Evolutionary conservation across 2,888 invertebrate genomes (phyloP).

Genomic region (Lamellibrachia satsuma): DNA sequence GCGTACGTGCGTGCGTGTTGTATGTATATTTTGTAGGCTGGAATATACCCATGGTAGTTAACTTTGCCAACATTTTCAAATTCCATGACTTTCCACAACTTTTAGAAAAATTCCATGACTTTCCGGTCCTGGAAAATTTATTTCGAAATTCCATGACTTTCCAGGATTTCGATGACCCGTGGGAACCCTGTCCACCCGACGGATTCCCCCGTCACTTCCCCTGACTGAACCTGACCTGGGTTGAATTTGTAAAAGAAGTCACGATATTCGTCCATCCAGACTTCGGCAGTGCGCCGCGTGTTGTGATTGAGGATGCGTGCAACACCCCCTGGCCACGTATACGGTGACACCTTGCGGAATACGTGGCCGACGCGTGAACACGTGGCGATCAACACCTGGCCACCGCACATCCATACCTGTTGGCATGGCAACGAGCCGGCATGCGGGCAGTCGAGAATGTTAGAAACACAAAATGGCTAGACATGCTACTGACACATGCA

Average conservation of each 20-base stretch:
- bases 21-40: no score
- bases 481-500: neutral
- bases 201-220: neutral
- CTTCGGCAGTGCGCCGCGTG: constrained; percentile 97
- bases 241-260: constrained; percentile 68
- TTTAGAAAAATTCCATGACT: no score
- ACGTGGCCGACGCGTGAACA: constrained; percentile 66
- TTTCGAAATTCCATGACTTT: no score
- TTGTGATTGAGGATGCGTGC: constrained; percentile 89
- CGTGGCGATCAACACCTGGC: constrained; percentile 63
- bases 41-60: no score
- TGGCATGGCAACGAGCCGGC: constrained; percentile 20
- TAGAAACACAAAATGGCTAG: neutral
- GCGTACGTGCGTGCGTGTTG: no score
- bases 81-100: no score
- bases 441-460: neutral
- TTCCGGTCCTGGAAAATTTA: no score
- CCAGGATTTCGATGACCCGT: neutral
- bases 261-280: constrained; percentile 99
- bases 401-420: constrained; percentile 66
- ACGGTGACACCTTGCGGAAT: constrained; percentile 78
- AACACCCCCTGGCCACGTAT: constrained; percentile 96
- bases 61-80: no score
- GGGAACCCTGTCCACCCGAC: neutral
- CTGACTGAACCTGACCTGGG: constrained; percentile 54